phyloP scores from a whole-genome alignment of 2,797 vertebrate species.

The Danio albolineatus region DNA sequence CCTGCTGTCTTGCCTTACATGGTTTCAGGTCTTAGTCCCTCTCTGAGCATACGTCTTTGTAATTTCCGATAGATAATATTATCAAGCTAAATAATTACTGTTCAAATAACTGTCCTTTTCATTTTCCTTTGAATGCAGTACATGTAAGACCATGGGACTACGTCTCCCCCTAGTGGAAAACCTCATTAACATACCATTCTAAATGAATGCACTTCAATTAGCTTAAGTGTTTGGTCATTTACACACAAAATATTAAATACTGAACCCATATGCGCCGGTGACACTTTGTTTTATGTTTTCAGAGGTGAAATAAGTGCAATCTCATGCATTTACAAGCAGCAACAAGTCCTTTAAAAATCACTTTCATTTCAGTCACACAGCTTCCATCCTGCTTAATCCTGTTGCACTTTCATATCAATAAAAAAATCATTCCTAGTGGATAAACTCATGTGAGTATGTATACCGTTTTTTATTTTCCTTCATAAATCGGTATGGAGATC shows the following conservation, averaged over 20 bases:
- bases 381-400: slow-evolving; percentile 3
- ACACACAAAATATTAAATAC: not conserved
- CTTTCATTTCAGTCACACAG: slow-evolving; percentile 25
- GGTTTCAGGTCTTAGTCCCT: not conserved
- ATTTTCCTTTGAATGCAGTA: not conserved
- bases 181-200: not conserved
- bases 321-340: slow-evolving; percentile 23
- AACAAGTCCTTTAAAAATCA: slow-evolving; percentile 31
- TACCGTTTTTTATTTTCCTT: not conserved
- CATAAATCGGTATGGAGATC: too few species aligned
- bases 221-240: slow-evolving; percentile 1
- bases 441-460: slow-evolving; percentile 11
- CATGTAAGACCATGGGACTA: not conserved
- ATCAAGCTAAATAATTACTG: not conserved
- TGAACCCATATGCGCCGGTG: not conserved
- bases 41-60: not conserved
- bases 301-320: not conserved
- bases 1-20: not conserved
- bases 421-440: slow-evolving; percentile 15
- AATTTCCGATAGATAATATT: not conserved
- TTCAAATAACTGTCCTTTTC: not conserved
- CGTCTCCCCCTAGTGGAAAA: not conserved
- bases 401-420: not conserved
- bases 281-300: not conserved
- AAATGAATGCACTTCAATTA: not conserved